These are phyloP conservation scores for Scylla paramamosain DNA, from an alignment of 1,140 invertebrate genomes.

Conservation along the genomic window DNA sequence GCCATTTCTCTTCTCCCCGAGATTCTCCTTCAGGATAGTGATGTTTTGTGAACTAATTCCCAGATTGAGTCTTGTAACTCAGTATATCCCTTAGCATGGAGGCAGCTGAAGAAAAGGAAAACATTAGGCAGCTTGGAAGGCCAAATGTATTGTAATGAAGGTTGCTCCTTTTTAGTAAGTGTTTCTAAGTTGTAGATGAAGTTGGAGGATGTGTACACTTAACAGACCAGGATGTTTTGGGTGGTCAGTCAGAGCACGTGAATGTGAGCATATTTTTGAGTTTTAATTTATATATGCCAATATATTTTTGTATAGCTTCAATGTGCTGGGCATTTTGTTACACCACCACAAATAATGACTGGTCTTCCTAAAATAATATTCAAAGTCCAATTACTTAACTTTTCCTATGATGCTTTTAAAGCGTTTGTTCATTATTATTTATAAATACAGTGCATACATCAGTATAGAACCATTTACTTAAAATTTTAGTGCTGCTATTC, in stretches of 20 bases:
- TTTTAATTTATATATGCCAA: neutral
- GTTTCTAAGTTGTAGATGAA: neutral
- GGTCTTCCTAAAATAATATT: constrained; percentile 15
- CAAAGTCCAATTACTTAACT: neutral
- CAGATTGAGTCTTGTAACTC: neutral
- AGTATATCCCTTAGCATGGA: too few relatives aligned
- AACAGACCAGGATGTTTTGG: neutral
- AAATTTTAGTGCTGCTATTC: neutral
- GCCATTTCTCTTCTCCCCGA: neutral
- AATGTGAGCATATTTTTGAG: neutral
- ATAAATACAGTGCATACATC: neutral
- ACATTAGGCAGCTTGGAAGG: neutral
- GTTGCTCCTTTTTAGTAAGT: neutral
- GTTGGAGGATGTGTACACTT: neutral
- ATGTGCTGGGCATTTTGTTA: neutral
- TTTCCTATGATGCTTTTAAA: neutral
- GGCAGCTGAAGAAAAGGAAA: neutral
- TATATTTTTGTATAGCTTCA: neutral
- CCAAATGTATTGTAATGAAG: neutral
- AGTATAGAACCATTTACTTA: constrained; percentile 12
- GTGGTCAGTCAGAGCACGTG: neutral
- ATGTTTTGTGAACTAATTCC: neutral
- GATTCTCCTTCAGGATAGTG: neutral
- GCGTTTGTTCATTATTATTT: neutral
- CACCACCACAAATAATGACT: neutral